These are phyloP conservation scores for Polypedilum vanderplanki DNA, from an alignment of 1,140 invertebrate species.

Conservation along the genomic window DNA sequence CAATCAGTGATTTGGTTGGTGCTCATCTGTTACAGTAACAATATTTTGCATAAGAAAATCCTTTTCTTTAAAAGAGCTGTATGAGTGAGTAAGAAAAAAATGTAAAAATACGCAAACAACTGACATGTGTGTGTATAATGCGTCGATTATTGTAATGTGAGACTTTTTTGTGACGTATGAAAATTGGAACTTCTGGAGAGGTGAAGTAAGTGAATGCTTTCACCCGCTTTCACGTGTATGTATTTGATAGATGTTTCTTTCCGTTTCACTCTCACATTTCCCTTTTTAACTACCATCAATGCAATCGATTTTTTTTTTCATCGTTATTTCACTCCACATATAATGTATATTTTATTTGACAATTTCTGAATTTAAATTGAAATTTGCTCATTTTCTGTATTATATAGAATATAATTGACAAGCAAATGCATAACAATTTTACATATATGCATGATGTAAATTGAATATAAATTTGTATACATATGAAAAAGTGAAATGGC, in stretches of 20 bases:
- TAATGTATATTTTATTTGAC: too few relatives aligned
- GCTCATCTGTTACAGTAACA: not conserved
- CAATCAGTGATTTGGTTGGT: not conserved
- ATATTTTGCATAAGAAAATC: not conserved
- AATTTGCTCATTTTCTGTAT: too few relatives aligned
- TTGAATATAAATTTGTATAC: too few relatives aligned
- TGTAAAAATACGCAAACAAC: not conserved
- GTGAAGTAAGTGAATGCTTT: not conserved
- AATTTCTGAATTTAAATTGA: too few relatives aligned
- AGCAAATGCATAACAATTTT: too few relatives aligned
- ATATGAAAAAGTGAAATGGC: too few relatives aligned
- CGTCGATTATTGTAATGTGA: not conserved
- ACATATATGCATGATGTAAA: too few relatives aligned
- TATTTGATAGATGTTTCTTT: constrained; percentile 4
- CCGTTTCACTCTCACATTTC: not conserved
- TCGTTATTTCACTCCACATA: too few relatives aligned
- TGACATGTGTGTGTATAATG: not conserved
- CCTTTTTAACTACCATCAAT: not conserved
- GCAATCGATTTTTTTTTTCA: constrained; percentile 9
- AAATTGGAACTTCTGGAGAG: not conserved
- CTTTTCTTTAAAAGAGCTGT: not conserved
- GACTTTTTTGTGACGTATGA: not conserved
- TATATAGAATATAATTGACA: too few relatives aligned
- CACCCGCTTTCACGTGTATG: not conserved
- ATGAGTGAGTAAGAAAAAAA: too few relatives aligned